Evolutionary conservation across 2,888 invertebrate species (phyloP).

Genomic region (Synanthedon vespiformis): DNA sequence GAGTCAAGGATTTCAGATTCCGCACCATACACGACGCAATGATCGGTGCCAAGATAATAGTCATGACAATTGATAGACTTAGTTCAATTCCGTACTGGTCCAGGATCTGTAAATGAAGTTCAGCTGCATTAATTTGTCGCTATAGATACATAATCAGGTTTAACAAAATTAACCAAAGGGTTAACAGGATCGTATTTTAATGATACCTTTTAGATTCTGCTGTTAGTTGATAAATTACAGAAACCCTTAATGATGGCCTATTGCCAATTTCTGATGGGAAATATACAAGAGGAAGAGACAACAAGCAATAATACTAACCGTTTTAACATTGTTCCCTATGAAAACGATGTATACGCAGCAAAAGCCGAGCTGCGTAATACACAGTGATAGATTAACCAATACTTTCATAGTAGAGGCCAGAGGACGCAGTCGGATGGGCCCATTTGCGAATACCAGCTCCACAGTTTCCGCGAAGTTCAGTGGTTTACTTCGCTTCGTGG

Average conservation of each 20-base stretch:
- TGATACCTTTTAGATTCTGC: no score
- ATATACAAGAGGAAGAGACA: background rate
- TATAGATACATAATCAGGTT: no score
- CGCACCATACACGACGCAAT: conserved; percentile 80
- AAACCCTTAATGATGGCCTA: background rate
- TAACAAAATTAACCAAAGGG: no score
- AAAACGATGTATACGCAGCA: conserved; percentile 98
- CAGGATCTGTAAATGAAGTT: conserved; percentile 69
- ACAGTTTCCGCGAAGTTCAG: conserved; percentile 88
- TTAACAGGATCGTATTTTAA: no score
- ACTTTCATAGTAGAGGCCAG: conserved; percentile 75
- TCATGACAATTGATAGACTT: conserved; percentile 80
- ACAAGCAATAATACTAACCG: conserved; percentile 59
- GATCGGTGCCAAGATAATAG: conserved; percentile 78
- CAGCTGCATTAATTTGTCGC: no score
- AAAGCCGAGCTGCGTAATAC: conserved; percentile 97
- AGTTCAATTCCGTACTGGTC: conserved; percentile 73
- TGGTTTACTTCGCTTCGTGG: conserved; percentile 65
- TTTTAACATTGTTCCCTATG: conserved; percentile 86
- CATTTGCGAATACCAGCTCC: conserved; percentile 81
- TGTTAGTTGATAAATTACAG: background rate
- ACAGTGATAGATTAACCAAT: conserved; percentile 86
- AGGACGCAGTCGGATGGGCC: conserved; percentile 74
- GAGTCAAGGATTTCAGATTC: conserved; percentile 90
- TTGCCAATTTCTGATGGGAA: background rate